Conservation (phyloP, 2,113 vertebrate species). For the Chaetura pelagica region DNA sequence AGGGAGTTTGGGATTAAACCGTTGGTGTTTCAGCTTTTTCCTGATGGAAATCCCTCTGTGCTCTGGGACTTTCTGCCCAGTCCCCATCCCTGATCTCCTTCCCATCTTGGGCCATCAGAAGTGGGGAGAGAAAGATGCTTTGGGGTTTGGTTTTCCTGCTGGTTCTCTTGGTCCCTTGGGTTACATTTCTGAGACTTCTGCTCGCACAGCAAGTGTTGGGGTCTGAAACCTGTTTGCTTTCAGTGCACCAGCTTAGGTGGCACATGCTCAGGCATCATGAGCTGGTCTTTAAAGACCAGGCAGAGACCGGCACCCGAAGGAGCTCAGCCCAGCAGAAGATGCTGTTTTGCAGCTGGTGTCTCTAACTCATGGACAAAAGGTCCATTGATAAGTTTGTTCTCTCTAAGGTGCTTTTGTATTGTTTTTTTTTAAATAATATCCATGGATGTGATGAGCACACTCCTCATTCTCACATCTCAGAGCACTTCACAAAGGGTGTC, state of each 20-base stretch:
- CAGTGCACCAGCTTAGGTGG: neutral
- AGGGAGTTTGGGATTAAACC: neutral
- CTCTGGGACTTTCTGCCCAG: neutral
- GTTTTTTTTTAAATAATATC: neutral
- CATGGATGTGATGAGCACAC: neutral
- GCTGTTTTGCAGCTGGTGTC: neutral
- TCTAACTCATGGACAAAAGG: neutral
- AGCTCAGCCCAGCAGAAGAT: neutral
- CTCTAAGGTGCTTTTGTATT: neutral
- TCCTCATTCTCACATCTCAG: neutral
- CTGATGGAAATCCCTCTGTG: neutral
- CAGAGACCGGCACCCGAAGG: rapidly evolving
- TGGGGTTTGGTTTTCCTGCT: neutral
- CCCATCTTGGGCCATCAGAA: neutral
- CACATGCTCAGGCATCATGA: rapidly evolving
- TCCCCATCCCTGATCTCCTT: neutral
- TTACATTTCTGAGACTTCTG: neutral
- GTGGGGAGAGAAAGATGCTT: neutral
- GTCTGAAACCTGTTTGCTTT: neutral
- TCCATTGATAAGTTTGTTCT: neutral
- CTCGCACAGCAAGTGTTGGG: rapidly evolving
- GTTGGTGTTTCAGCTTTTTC: rapidly evolving
- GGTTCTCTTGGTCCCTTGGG: neutral
- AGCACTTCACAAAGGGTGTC: neutral
- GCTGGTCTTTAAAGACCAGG: neutral